Conservation (phyloP, 2,888 invertebrate genomes). For the Linnaemya vulpina region DNA sequence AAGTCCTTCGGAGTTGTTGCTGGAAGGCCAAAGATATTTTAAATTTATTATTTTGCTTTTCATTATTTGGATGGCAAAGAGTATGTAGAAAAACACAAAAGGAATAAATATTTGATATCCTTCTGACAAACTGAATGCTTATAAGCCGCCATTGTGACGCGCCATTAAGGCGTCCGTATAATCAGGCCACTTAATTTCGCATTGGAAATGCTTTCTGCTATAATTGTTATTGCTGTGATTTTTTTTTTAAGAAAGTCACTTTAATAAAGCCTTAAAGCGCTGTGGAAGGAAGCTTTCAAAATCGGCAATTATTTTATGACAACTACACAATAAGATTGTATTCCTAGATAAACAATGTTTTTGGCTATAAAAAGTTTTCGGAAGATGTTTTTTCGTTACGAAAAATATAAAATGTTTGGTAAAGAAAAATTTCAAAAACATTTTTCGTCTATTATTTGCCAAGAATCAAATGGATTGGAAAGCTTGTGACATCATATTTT, state of each 20-base stretch:
- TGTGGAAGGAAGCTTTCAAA: not conserved
- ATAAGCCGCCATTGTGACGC: constrained; percentile 15
- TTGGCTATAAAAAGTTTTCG: too few relatives aligned
- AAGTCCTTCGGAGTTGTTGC: not conserved
- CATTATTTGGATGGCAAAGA: not conserved
- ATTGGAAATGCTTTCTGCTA: constrained; percentile 1
- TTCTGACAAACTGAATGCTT: not conserved
- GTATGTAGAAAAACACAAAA: not conserved
- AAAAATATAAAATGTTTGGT: too few relatives aligned
- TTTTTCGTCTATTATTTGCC: too few relatives aligned
- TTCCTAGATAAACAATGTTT: too few relatives aligned
- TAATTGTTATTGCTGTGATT: not conserved
- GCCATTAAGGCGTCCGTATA: constrained; percentile 17
- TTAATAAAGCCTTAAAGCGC: not conserved
- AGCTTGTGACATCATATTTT: too few relatives aligned
- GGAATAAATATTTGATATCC: constrained; percentile 3
- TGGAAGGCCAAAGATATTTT: not conserved
- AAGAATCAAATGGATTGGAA: too few relatives aligned
- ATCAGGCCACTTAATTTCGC: constrained; percentile 9
- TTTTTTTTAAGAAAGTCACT: not conserved
- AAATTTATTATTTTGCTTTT: not conserved
- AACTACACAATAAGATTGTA: too few relatives aligned
- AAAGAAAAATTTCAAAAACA: too few relatives aligned
- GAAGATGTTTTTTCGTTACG: too few relatives aligned
- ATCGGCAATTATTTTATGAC: not conserved